Evolutionary conservation across 2,797 vertebrate species (phyloP).

Genomic region (Fratercula arctica): DNA sequence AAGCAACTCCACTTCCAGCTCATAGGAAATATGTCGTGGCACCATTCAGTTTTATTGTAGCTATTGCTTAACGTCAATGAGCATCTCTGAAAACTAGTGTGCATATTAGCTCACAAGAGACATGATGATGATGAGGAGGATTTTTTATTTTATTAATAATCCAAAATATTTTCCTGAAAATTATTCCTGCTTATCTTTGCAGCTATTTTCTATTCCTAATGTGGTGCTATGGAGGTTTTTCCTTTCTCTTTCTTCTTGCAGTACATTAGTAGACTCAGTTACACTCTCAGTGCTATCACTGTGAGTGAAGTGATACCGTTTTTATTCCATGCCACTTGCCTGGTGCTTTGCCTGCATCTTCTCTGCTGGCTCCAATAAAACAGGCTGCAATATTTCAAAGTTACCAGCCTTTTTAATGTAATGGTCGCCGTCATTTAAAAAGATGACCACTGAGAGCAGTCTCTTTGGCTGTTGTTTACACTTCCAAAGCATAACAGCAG

Average conservation of each 20-base stretch:
- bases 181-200: neutral
- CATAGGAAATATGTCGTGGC: rapidly evolving
- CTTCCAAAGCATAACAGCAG: neutral
- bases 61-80: neutral
- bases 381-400: neutral
- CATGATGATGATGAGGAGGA: neutral
- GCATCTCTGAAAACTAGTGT: neutral
- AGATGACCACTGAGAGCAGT: too few species aligned
- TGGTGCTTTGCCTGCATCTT: neutral
- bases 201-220: neutral
- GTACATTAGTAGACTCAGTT: neutral
- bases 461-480: neutral
- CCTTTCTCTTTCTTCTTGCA: neutral
- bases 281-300: neutral
- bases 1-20: neutral
- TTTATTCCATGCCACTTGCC: neutral
- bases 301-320: rapidly evolving
- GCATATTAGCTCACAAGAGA: neutral
- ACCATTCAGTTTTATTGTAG: neutral
- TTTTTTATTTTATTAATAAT: neutral
- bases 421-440: neutral
- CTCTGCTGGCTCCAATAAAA: neutral
- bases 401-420: neutral
- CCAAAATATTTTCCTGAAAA: neutral
- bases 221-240: neutral